phyloP scores from a whole-genome alignment of 2,888 invertebrate species.

The Machimus rusticus region DNA sequence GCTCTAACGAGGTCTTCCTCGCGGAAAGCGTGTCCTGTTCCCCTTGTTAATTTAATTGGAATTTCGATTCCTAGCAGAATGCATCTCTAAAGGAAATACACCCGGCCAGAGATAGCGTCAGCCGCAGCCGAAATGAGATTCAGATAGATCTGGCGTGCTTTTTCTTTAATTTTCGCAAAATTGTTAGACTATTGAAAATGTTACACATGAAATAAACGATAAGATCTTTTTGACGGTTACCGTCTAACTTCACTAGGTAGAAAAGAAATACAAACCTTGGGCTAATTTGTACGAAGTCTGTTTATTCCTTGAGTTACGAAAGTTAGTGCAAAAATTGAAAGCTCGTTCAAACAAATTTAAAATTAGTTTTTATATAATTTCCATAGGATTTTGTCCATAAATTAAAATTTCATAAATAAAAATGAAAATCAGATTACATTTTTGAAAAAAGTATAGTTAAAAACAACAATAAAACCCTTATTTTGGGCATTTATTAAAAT shows the following conservation, averaged over 20 bases:
- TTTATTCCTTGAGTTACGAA: neutral
- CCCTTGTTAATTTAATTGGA: conserved; percentile 35
- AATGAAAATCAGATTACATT: too few relatives aligned
- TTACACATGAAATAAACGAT: neutral
- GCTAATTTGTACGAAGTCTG: neutral
- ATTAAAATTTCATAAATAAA: too few relatives aligned
- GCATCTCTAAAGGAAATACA: neutral
- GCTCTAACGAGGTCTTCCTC: conserved; percentile 13
- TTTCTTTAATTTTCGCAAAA: neutral
- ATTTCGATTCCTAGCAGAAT: neutral
- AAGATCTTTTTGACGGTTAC: too few relatives aligned
- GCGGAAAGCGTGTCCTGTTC: conserved; percentile 20
- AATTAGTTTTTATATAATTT: too few relatives aligned
- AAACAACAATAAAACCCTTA: too few relatives aligned
- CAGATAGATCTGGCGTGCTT: neutral
- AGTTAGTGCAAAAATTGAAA: neutral
- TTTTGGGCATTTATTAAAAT: too few relatives aligned
- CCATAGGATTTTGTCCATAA: too few relatives aligned
- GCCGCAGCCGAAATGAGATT: neutral
- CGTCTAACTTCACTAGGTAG: neutral
- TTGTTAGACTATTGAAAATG: neutral
- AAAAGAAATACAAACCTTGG: neutral
- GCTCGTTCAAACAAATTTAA: neutral
- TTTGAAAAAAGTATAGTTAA: too few relatives aligned
- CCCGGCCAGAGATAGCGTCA: neutral